phyloP scores from a whole-genome alignment of 1,140 invertebrate genomes.

The Drosophila dunni region DNA sequence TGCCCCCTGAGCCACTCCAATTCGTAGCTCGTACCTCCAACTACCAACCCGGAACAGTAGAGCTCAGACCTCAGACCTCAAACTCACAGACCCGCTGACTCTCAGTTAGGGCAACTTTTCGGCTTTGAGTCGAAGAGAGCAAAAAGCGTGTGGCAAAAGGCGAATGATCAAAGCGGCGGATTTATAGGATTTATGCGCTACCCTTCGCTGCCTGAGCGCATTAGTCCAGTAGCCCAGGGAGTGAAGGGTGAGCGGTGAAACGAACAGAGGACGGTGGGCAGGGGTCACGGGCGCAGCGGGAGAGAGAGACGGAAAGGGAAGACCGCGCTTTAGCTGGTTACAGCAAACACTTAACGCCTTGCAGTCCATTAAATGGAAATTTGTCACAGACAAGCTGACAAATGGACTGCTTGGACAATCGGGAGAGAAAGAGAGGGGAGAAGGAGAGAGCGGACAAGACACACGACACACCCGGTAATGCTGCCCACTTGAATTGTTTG shows the following conservation, averaged over 20 bases:
- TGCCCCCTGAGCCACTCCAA: constrained; percentile 7
- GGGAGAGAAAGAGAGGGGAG: background rate
- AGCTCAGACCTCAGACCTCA: background rate
- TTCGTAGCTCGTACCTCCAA: background rate
- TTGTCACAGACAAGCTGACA: constrained; percentile 56
- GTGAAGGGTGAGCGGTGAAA: background rate
- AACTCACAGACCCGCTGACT: no score
- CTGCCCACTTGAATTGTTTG: constrained; percentile 59
- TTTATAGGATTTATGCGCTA: constrained; percentile 78
- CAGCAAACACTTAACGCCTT: constrained; percentile 75
- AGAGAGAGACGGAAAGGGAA: background rate
- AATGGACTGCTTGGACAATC: constrained; percentile 22
- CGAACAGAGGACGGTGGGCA: background rate
- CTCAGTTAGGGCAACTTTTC: constrained; percentile 64
- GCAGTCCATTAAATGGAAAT: constrained; percentile 78
- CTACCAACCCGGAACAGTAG: background rate
- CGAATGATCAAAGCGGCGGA: constrained; percentile 76
- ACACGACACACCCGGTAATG: constrained; percentile 3
- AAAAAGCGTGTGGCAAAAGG: constrained; percentile 42
- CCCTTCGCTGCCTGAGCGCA: constrained; percentile 70
- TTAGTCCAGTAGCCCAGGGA: constrained; percentile 46
- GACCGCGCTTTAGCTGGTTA: constrained; percentile 63
- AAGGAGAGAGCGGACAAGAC: background rate
- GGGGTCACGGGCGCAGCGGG: background rate
- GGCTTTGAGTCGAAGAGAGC: constrained; percentile 52